These are phyloP conservation scores for Dicyrtoma fusca DNA, from an alignment of 2,888 invertebrate species.

Conservation along the genomic window DNA sequence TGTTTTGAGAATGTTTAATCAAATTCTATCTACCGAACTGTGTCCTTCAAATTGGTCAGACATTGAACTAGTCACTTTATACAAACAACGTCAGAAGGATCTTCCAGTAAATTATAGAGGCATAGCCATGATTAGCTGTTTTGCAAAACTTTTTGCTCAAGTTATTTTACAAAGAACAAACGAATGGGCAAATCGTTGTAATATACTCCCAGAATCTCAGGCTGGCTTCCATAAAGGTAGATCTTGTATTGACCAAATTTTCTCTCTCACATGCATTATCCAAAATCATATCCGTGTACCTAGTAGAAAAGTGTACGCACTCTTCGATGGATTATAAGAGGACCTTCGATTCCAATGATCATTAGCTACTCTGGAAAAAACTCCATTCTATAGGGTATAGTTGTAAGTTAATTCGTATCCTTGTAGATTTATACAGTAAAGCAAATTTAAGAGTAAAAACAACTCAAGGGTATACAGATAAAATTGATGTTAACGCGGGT, in stretches of 20 bases:
- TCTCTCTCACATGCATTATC: slow-evolving; percentile 30
- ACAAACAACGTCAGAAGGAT: too few species aligned
- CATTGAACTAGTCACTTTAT: slow-evolving; percentile 31
- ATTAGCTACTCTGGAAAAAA: slow-evolving; percentile 21
- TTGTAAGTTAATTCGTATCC: slow-evolving; percentile 8
- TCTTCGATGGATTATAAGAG: slow-evolving; percentile 34
- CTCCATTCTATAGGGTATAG: slow-evolving; percentile 2
- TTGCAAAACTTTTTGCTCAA: slow-evolving; percentile 43
- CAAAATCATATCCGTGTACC: background rate
- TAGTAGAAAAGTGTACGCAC: slow-evolving; percentile 24
- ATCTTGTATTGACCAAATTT: slow-evolving; percentile 39
- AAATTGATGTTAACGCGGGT: slow-evolving; percentile 5
- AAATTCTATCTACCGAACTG: slow-evolving; percentile 19
- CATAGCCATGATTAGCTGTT: slow-evolving; percentile 31
- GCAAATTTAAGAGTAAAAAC: background rate
- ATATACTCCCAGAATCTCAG: slow-evolving; percentile 39
- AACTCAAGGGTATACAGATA: background rate
- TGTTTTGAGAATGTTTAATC: slow-evolving; percentile 22
- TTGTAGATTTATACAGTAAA: slow-evolving; percentile 6
- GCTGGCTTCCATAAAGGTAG: slow-evolving; percentile 38
- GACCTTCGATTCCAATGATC: slow-evolving; percentile 23
- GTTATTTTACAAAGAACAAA: slow-evolving; percentile 29
- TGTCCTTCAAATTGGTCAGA: slow-evolving; percentile 29
- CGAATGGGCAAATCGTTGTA: slow-evolving; percentile 29
- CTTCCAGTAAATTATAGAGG: slow-evolving; percentile 45